Conservation (phyloP, 2,888 invertebrate genomes). For the Drosophila anomelani region DNA sequence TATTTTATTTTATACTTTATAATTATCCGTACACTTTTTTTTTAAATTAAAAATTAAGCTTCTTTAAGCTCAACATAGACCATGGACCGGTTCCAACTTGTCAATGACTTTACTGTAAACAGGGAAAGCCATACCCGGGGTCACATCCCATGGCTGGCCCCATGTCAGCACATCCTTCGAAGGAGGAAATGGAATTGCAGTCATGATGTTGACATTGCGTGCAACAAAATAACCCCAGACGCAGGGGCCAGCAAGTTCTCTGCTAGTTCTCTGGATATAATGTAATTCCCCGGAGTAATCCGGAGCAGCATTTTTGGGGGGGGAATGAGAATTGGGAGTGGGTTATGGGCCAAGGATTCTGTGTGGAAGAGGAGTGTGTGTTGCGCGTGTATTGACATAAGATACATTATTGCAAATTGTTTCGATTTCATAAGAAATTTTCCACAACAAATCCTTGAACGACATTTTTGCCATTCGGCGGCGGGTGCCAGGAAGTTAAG, state of each 20-base stretch:
- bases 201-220: slow-evolving; percentile 76
- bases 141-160: background rate
- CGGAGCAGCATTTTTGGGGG: background rate
- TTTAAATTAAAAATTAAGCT: too few species aligned
- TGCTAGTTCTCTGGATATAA: slow-evolving; percentile 46
- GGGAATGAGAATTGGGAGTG: background rate
- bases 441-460: slow-evolving; percentile 57
- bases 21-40: too few species aligned
- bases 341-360: background rate
- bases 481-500: slow-evolving; percentile 35
- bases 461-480: slow-evolving; percentile 36
- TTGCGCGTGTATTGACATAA: slow-evolving; percentile 74
- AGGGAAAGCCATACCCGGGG: too few species aligned
- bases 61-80: too few species aligned
- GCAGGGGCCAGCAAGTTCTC: slow-evolving; percentile 4
- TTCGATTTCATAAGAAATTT: slow-evolving; percentile 78
- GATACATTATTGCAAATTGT: slow-evolving; percentile 81
- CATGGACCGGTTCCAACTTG: too few species aligned
- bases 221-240: slow-evolving; percentile 56
- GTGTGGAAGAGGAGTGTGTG: slow-evolving; percentile 33
- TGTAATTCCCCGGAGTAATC: slow-evolving; percentile 59
- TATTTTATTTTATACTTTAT: too few species aligned
- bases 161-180: slow-evolving; percentile 19
- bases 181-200: slow-evolving; percentile 75
- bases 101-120: too few species aligned